Conservation (phyloP, 2,888 invertebrate species). For the Polylopha cassiicola region DNA sequence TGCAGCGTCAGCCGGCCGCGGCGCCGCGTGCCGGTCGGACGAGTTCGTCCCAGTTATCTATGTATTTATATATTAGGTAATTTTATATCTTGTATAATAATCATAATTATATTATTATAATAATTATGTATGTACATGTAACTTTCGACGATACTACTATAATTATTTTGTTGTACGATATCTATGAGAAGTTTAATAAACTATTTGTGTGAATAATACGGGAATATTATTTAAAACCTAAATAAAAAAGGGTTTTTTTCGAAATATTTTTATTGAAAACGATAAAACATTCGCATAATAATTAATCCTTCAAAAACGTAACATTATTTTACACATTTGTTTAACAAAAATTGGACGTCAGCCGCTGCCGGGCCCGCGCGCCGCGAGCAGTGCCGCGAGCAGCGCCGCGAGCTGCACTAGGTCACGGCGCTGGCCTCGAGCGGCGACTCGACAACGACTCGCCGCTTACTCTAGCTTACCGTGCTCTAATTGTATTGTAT, state of each 20-base stretch:
- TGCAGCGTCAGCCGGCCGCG: too few species aligned
- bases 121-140: constrained; percentile 16
- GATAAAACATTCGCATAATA: constrained; percentile 62
- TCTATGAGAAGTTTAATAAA: constrained; percentile 25
- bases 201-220: constrained; percentile 29
- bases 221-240: too few species aligned
- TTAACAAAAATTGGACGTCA: constrained; percentile 35
- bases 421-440: constrained; percentile 21
- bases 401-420: constrained; percentile 3
- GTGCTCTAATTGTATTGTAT: constrained; percentile 13
- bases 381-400: constrained; percentile 5
- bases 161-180: constrained; percentile 29
- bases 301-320: constrained; percentile 57
- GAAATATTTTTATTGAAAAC: constrained; percentile 62
- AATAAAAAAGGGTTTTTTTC: too few species aligned
- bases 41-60: too few species aligned
- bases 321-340: constrained; percentile 45
- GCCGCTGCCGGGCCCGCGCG: constrained; percentile 7
- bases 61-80: too few species aligned
- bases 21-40: too few species aligned
- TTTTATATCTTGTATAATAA: too few species aligned
- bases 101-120: too few species aligned
- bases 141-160: constrained; percentile 26
- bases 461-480: constrained; percentile 12
- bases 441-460: constrained; percentile 14